Conservation (phyloP, 2,113 vertebrate species). For the Eudorcas thomsonii region DNA sequence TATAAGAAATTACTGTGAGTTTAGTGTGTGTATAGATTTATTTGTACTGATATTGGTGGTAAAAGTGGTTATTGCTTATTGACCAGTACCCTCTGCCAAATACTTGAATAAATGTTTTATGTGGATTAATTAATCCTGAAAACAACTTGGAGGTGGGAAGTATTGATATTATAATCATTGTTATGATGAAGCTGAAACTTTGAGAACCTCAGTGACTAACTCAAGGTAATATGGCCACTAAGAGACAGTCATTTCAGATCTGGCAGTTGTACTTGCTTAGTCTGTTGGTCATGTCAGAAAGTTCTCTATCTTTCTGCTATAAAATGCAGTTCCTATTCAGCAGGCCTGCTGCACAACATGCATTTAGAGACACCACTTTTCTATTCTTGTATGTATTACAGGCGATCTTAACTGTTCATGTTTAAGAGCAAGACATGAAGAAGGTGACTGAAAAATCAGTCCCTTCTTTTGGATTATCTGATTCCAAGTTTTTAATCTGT, state of each 20-base stretch:
- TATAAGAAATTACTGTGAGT: background rate
- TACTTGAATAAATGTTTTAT: background rate
- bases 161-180: background rate
- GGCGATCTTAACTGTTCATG: background rate
- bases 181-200: background rate
- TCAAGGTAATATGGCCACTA: background rate
- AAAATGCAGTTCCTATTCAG: background rate
- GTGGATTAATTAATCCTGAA: background rate
- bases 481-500: background rate
- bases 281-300: background rate
- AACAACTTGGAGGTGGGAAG: background rate
- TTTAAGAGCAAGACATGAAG: background rate
- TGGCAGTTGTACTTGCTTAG: background rate
- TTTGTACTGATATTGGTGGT: background rate
- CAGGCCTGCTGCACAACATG: background rate
- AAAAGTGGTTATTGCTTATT: background rate
- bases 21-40: background rate
- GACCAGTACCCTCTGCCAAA: background rate
- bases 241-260: background rate
- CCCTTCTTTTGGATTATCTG: background rate
- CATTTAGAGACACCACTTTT: too few relatives aligned
- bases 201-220: background rate
- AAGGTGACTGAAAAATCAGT: background rate
- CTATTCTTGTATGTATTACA: background rate
- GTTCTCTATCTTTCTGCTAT: background rate